phyloP scores from a whole-genome alignment of 2,113 vertebrate species.

The Egretta garzetta region DNA sequence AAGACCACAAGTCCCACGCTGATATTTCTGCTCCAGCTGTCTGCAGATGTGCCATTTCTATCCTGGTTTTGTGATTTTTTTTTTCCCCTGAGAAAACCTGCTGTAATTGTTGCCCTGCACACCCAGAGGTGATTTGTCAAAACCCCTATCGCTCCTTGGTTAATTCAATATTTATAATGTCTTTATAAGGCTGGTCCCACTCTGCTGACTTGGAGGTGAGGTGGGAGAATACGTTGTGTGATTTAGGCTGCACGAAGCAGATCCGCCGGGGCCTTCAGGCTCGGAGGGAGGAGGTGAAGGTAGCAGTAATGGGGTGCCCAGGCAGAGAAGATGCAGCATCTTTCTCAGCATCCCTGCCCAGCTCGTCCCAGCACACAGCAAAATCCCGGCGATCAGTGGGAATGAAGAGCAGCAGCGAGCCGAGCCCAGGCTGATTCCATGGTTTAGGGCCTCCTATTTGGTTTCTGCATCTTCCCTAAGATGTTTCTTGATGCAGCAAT shows the following conservation, averaged over 20 bases:
- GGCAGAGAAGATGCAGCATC: not conserved
- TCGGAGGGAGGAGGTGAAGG: not conserved
- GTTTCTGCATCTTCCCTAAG: not conserved
- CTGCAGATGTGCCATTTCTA: not conserved
- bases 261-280: not conserved
- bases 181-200: not conserved
- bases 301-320: not conserved
- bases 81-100: not conserved
- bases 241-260: not conserved
- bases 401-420: not conserved
- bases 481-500: not conserved
- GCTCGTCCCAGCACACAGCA: not conserved
- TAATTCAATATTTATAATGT: constrained; percentile 22
- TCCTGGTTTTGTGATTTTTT: not conserved
- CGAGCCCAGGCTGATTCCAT: not conserved
- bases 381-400: not conserved
- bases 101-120: not conserved
- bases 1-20: not conserved
- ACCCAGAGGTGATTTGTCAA: not conserved
- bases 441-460: not conserved
- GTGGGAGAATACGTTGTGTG: not conserved
- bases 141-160: not conserved
- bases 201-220: not conserved
- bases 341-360: not conserved
- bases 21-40: not conserved